Evolutionary conservation across 2,888 invertebrate genomes (phyloP), one percentile per base, ranked within the genome.

Genomic region (Pachliopta kotzebuea): DNA sequence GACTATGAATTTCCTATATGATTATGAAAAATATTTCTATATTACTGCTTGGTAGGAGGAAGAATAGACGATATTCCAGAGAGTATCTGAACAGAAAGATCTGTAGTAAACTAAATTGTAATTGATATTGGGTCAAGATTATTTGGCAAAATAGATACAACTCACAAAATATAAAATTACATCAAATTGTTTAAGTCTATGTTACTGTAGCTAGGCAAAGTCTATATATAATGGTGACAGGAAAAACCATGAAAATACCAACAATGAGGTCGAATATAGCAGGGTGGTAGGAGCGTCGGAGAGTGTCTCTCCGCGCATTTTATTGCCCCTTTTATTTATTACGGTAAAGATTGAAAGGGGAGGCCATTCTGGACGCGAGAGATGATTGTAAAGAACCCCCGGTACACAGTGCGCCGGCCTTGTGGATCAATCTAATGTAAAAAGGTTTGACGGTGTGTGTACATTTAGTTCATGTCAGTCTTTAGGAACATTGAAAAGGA

Each of bases 311-410:
- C 75, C 72, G 76, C 82, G 77, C 78, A 80, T 83, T 87, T 88
- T 87, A 86, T 84, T 86, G 84, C 85, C 85, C 88, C 88, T 87
- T 86, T 88, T 90, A 90, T 90, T 90, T 91, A 91, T 90, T 89
- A 80, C 84, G 78, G 75, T 72, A 86, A 80, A 89, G 90, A 91
- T 90, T 90, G 90, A 90, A 90, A 88, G 90, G 90, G 90, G 90
- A 84, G 82, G 76, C 75, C 74, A 76, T 74, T 75, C 75, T 76
- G 81, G 80, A 80, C 78, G 78, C 72, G 76, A 78, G 79, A 81
- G 81, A 86, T 84, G 83, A 86, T 84, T 84, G 81, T 81, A 81
- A 79, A 79, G 81, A 75, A 74, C 81, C 83, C 75, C 74, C 66
- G 42, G n/a, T 37, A 65, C 67, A 73, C 71, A 72, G 69, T 72